Percentiles rank a stretch among this genome's conserved stretches.
These are phyloP conservation scores for Lepidurus apus DNA, from an alignment of 1,140 invertebrate species.

Conservation along the genomic window DNA sequence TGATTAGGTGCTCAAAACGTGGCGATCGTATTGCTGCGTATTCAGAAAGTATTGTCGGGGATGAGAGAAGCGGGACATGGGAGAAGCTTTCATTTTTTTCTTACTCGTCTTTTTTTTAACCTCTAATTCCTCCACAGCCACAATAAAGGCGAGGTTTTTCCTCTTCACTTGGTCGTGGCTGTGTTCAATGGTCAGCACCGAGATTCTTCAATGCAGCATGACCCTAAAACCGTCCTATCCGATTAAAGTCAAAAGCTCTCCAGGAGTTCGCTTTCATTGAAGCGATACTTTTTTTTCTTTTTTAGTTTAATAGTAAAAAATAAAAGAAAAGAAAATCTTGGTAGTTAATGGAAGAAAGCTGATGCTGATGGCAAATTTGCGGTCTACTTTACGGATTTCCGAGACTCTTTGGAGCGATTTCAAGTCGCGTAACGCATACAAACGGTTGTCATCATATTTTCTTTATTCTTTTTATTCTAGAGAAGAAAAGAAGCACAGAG, in stretches of 20 bases:
- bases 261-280: conserved; percentile 18
- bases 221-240: conserved; percentile 21
- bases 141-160: conserved; percentile 21
- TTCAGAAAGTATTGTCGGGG: neutral
- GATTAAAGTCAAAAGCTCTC: conserved; percentile 22
- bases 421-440: no score
- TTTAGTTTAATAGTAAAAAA: no score
- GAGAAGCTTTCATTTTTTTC: neutral
- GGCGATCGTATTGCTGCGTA: neutral
- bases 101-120: neutral
- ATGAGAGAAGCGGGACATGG: conserved; percentile 7
- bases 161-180: conserved; percentile 17
- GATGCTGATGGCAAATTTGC: neutral
- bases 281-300: neutral
- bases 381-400: no score
- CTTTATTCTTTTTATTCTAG: no score
- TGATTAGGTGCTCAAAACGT: conserved; percentile 21
- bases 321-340: no score
- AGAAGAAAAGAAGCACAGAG: no score
- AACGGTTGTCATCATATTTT: no score
- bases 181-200: conserved; percentile 3
- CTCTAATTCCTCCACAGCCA: conserved; percentile 15
- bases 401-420: no score
- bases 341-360: neutral
- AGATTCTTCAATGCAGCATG: conserved; percentile 13